phyloP scores from a whole-genome alignment of 2,797 vertebrate species.

The Bovichtus diacanthus region DNA sequence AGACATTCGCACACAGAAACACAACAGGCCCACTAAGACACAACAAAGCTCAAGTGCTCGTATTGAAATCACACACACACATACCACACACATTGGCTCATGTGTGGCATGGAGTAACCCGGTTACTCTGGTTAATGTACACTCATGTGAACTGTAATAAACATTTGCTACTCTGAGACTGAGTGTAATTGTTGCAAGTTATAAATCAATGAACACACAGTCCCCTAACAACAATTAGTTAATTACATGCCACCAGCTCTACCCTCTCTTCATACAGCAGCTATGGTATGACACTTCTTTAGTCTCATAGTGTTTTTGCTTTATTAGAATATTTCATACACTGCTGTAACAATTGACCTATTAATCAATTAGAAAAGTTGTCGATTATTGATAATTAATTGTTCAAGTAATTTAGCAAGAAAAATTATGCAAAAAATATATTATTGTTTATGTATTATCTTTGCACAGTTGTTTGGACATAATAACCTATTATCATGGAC shows the following conservation, averaged over 20 bases:
- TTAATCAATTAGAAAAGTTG: neutral
- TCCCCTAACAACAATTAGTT: neutral
- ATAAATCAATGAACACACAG: neutral
- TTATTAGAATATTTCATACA: neutral
- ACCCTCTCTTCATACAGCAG: neutral
- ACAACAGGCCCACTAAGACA: slow-evolving; percentile 14
- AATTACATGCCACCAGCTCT: neutral
- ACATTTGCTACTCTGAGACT: neutral
- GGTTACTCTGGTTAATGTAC: slow-evolving; percentile 6
- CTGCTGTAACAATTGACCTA: neutral
- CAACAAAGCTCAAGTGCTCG: neutral
- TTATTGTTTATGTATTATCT: neutral
- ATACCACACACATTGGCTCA: slow-evolving; percentile 20
- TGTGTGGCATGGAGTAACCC: slow-evolving; percentile 13
- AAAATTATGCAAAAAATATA: neutral
- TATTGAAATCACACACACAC: slow-evolving; percentile 20
- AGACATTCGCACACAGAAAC: slow-evolving; percentile 51
- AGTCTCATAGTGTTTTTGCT: neutral
- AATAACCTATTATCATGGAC: neutral
- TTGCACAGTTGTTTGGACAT: neutral
- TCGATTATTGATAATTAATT: neutral
- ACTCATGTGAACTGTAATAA: slow-evolving; percentile 5
- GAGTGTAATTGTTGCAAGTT: neutral
- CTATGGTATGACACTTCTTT: neutral
- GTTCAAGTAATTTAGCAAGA: neutral